Percentiles rank a stretch among this genome's conserved stretches.
Evolutionary conservation across 2,113 vertebrate genomes (phyloP).

Genomic region (Sceloporus undulatus): DNA sequence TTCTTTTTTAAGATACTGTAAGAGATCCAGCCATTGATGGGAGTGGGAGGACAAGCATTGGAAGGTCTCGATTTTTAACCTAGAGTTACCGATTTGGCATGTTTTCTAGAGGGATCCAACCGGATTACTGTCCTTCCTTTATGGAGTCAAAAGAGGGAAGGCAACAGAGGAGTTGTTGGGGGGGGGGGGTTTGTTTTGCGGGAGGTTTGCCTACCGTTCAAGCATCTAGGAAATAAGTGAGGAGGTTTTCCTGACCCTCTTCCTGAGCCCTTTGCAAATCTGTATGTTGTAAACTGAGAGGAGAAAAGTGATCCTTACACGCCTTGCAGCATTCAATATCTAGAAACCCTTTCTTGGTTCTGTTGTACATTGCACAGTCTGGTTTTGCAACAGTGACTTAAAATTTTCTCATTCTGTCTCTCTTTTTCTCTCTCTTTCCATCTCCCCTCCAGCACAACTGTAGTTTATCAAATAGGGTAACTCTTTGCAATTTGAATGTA

Average conservation of each 20-base stretch:
- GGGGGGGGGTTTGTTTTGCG: neutral
- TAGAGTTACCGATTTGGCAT: neutral
- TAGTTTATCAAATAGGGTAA: neutral
- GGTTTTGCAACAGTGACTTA: neutral
- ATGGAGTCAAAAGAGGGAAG: neutral
- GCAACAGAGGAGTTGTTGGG: too few species aligned
- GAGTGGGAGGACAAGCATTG: neutral
- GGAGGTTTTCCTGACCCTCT: too few species aligned
- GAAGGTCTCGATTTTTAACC: neutral
- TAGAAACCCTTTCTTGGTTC: neutral
- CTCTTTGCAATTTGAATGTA: slow-evolving; percentile 38
- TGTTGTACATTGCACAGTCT: too few species aligned
- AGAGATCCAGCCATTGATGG: neutral
- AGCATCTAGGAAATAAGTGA: too few species aligned
- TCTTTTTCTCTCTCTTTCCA: too few species aligned
- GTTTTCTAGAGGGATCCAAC: neutral
- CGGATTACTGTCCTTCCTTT: too few species aligned
- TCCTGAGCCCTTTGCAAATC: too few species aligned
- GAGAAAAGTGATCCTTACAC: too few species aligned
- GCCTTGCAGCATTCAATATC: too few species aligned
- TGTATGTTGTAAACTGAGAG: too few species aligned
- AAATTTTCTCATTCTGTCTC: too few species aligned
- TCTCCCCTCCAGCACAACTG: neutral
- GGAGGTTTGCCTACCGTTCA: neutral
- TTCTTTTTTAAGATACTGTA: neutral